Base-by-base conservation (phyloP, 2,113 vertebrate species). In the Cercopithecus mona region DNA sequence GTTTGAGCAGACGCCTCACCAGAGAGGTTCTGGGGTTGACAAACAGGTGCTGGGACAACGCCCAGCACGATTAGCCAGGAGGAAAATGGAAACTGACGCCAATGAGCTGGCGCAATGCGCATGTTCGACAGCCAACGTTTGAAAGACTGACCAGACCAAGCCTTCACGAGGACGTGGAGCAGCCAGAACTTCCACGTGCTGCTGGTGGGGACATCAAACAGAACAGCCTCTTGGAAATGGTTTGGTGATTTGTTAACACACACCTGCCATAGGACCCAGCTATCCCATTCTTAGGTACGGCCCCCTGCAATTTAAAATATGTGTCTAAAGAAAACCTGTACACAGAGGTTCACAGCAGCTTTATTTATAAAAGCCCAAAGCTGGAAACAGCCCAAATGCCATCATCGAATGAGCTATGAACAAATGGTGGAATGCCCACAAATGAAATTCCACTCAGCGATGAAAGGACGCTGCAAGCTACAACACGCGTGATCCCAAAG, bases 401-500 rank as follows among this genome's bases (percentile, higher is more conserved):
- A 1, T 45, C 4, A 4, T 0, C 22, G 10, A 0, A 57, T 8
- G n/a, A 57, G 43, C 4, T 6, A 9, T 2, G 27, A 4, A 40
- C 48, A 35, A 13, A 8, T 14, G 13, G 10, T 1, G 27, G 35
- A 7, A 8, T 23, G 25, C 1, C 78, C 27, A 30, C 10, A 32
- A 27, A 18, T 6, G 32, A 9, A 14, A 14, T 14, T 25, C 90
- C 22, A 9, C 25, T 10, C 38, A 40, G 45, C 45, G 4, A 3
- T 13, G 9, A 6, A 10, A 7, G 20, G 35, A 1, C 1, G 0
- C 5, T 12, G 11, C 27, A 8, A 3, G n/a, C 81, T 25, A 9
- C n/a, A 5, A 0, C 3, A 6, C 5, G 3, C 40, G 10, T 1
- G 13, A 8, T 5, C 40, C 48, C 68, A n/a, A 14, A 9, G 8